Percentiles rank a stretch among this genome's conserved stretches.
Conservation (phyloP, 92 coral and sea anemone genomes). For the Bergia sp. region DNA sequence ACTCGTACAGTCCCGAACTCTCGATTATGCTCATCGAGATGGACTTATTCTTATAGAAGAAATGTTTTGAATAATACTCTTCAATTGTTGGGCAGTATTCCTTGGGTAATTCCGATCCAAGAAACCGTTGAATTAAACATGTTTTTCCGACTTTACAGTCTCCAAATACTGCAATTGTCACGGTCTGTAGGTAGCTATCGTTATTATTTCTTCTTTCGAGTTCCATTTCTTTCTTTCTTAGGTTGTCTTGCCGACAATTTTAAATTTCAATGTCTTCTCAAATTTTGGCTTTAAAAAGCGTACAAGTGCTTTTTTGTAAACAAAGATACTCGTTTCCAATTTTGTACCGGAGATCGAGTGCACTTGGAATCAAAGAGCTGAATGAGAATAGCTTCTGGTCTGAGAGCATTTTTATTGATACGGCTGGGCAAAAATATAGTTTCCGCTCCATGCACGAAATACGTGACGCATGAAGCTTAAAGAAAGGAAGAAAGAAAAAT, state of each 20-base stretch:
- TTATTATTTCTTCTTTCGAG: not conserved
- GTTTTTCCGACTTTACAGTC: constrained; percentile 92
- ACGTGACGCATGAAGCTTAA: not conserved
- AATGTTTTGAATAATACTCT: constrained; percentile 82
- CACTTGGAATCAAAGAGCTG: not conserved
- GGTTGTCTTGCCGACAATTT: constrained; percentile 22
- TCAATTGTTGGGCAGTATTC: constrained; percentile 87
- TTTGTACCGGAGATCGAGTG: too few relatives aligned
- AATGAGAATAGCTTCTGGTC: not conserved
- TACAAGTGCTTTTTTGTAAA: too few relatives aligned
- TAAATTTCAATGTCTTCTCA: too few relatives aligned
- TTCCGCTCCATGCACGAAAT: not conserved
- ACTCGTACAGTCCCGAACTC: constrained; percentile 90
- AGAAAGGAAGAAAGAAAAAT: not conserved
- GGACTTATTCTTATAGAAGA: constrained; percentile 71
- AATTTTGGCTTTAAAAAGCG: too few relatives aligned
- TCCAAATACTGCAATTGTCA: constrained; percentile 90
- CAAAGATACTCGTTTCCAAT: too few relatives aligned
- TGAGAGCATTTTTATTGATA: not conserved
- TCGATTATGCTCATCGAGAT: constrained; percentile 89
- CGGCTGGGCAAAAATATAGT: not conserved
- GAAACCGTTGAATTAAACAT: constrained; percentile 72
- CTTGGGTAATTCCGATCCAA: constrained; percentile 67
- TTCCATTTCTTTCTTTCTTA: not conserved
- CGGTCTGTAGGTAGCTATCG: constrained; percentile 49